Evolutionary conservation across 2,888 invertebrate species (phyloP).

Genomic region (Dicyrtoma fusca): DNA sequence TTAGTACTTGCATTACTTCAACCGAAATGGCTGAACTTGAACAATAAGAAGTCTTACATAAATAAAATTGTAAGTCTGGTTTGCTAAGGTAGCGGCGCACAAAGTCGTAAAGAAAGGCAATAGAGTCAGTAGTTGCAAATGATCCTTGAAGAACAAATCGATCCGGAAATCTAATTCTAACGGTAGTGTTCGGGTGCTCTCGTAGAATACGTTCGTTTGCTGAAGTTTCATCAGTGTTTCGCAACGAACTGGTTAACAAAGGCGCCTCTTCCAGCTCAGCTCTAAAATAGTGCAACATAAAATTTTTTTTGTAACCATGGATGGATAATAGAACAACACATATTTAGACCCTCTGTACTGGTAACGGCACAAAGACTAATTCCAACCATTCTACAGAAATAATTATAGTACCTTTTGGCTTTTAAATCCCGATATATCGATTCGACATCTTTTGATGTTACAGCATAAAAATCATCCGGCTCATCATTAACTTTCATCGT

Average conservation of each 20-base stretch:
- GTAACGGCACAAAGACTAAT: too few species aligned
- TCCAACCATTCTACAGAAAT: neutral
- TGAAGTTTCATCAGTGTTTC: slow-evolving; percentile 64
- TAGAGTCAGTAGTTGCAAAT: slow-evolving; percentile 76
- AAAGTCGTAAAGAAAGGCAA: slow-evolving; percentile 73
- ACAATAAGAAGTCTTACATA: slow-evolving; percentile 77
- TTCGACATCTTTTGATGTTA: slow-evolving; percentile 80
- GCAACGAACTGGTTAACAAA: slow-evolving; percentile 69
- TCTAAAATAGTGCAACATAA: slow-evolving; percentile 57
- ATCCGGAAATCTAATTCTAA: slow-evolving; percentile 86
- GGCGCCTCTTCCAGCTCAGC: slow-evolving; percentile 72
- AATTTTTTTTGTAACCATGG: slow-evolving; percentile 6
- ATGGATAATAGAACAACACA: neutral
- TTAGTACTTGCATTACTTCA: neutral
- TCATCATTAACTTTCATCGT: slow-evolving; percentile 60
- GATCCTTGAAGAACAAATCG: slow-evolving; percentile 81
- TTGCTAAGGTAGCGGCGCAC: slow-evolving; percentile 71
- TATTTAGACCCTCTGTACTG: neutral
- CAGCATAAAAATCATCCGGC: slow-evolving; percentile 85
- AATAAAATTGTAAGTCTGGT: slow-evolving; percentile 70
- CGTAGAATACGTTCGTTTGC: slow-evolving; percentile 39
- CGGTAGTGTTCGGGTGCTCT: slow-evolving; percentile 64
- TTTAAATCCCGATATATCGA: slow-evolving; percentile 74
- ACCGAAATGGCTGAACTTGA: too few species aligned
- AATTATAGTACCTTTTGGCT: slow-evolving; percentile 61